Evolutionary conservation across 2,888 invertebrate genomes (phyloP).

Genomic region (Spodoptera exigua): DNA sequence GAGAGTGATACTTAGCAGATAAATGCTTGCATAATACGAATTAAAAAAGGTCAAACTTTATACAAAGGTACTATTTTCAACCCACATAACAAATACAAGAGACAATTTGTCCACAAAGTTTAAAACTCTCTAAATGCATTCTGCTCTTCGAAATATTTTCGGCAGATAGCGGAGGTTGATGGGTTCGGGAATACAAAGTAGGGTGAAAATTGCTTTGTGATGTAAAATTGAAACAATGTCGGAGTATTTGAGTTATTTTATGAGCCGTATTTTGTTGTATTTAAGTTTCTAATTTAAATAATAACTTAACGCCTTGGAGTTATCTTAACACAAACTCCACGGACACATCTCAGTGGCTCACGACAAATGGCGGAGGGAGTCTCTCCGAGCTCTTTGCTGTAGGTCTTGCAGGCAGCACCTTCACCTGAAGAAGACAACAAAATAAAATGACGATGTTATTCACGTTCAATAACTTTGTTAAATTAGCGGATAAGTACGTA

Average conservation of each 20-base stretch:
- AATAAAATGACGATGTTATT: slow-evolving; percentile 2
- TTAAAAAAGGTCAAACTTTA: slow-evolving; percentile 6
- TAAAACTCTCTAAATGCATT: slow-evolving; percentile 11
- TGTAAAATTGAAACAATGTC: neutral
- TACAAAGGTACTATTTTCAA: slow-evolving; percentile 10
- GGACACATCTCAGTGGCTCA: slow-evolving; percentile 74
- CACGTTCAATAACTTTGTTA: neutral
- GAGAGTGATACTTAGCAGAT: too few relatives aligned
- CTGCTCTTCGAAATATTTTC: slow-evolving; percentile 18
- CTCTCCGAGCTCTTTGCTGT: slow-evolving; percentile 83
- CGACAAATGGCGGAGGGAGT: slow-evolving; percentile 82
- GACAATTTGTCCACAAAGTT: slow-evolving; percentile 7
- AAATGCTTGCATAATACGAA: too few relatives aligned
- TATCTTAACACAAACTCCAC: slow-evolving; percentile 74
- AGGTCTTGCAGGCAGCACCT: slow-evolving; percentile 76
- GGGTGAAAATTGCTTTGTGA: neutral
- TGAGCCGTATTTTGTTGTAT: neutral
- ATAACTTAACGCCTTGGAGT: slow-evolving; percentile 63
- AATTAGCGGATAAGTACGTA: slow-evolving; percentile 15
- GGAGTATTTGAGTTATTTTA: slow-evolving; percentile 1
- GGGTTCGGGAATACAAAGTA: neutral
- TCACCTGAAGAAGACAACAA: slow-evolving; percentile 66
- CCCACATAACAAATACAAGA: slow-evolving; percentile 14
- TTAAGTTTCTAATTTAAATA: slow-evolving; percentile 1
- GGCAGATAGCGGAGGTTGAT: neutral